Evolutionary conservation across 1,140 invertebrate species (phyloP).

Genomic region (Gonioctena quinquepunctata): DNA sequence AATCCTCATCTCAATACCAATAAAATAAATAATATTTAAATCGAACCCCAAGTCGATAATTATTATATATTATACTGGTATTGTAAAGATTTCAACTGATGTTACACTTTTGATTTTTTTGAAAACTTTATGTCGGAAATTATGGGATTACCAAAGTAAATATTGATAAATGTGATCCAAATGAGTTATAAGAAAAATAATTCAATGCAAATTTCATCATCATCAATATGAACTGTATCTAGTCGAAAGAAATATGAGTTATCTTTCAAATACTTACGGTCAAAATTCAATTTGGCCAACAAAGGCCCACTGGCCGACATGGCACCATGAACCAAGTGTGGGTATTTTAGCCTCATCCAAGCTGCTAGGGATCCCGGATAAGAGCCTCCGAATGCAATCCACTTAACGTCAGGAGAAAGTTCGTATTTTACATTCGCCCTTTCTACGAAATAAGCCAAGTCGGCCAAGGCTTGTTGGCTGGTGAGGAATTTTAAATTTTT

Average conservation of each 20-base stretch:
- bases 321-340: slow-evolving; percentile 82
- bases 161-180: too few relatives aligned
- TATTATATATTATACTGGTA: too few relatives aligned
- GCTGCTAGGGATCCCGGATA: slow-evolving; percentile 90
- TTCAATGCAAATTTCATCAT: too few relatives aligned
- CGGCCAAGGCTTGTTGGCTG: slow-evolving; percentile 87
- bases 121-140: too few relatives aligned
- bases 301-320: slow-evolving; percentile 90
- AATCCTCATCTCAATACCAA: too few relatives aligned
- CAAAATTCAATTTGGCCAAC: slow-evolving; percentile 81
- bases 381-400: slow-evolving; percentile 91
- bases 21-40: too few relatives aligned
- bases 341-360: slow-evolving; percentile 88
- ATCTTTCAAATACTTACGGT: slow-evolving; percentile 64
- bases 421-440: slow-evolving; percentile 69
- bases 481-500: slow-evolving; percentile 80
- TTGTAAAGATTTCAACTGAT: too few relatives aligned
- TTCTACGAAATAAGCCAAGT: slow-evolving; percentile 80
- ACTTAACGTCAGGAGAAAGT: slow-evolving; percentile 69
- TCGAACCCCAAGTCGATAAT: too few relatives aligned
- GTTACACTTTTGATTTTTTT: too few relatives aligned
- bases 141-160: too few relatives aligned
- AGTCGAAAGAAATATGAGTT: background rate
- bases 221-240: too few relatives aligned
- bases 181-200: too few relatives aligned